Evolutionary conservation across 2,888 invertebrate species (phyloP).

Genomic region (Clepsis dumicolana): DNA sequence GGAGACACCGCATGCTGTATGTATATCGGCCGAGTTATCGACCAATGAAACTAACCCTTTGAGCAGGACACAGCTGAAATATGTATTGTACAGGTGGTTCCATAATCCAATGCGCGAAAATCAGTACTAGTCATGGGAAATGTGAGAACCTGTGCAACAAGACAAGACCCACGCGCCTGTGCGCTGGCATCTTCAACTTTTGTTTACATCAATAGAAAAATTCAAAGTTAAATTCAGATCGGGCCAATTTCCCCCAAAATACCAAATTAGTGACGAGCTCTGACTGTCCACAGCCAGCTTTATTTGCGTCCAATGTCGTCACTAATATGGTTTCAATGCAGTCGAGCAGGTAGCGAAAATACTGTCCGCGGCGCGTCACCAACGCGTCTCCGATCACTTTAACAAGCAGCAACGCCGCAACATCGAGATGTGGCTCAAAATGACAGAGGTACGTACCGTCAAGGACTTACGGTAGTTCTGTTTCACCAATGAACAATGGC

Average conservation of each 20-base stretch:
- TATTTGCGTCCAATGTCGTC: not conserved
- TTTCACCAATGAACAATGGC: not conserved
- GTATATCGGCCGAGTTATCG: no score
- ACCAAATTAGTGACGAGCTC: constrained; percentile 23
- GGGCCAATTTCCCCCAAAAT: not conserved
- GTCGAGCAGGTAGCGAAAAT: constrained; percentile 99
- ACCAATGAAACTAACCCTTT: no score
- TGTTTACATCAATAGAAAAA: not conserved
- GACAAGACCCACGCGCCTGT: not conserved
- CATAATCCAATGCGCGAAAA: not conserved
- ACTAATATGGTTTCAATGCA: constrained; percentile 65
- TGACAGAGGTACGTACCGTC: constrained; percentile 90
- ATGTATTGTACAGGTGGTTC: not conserved
- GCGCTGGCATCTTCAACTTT: not conserved
- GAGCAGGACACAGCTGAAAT: no score
- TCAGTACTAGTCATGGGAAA: no score
- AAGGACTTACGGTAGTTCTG: not conserved
- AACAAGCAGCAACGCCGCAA: constrained; percentile 99
- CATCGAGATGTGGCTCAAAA: constrained; percentile 98
- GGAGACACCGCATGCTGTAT: no score
- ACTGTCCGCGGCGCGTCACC: constrained; percentile 97
- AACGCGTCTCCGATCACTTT: constrained; percentile 99
- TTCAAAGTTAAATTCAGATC: not conserved
- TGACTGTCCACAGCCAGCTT: not conserved
- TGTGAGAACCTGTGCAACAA: no score